phyloP scores from a whole-genome alignment of 2,797 vertebrate genomes.

The Phalloptychus januarius region DNA sequence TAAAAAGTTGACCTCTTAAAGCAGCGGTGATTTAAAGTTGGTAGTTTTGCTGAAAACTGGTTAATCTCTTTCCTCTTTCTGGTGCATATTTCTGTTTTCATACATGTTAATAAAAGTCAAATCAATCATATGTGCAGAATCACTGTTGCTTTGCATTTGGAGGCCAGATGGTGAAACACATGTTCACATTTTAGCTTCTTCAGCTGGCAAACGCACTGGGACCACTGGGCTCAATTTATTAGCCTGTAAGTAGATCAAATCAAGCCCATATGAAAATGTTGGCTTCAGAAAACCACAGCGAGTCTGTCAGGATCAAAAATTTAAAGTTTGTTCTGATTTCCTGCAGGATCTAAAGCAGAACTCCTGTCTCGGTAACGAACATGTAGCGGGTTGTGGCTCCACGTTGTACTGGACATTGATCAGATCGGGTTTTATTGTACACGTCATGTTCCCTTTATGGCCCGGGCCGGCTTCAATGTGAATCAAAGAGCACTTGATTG shows the following conservation, averaged over 20 bases:
- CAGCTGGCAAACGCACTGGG: conserved; percentile 31
- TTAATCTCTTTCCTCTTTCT: conserved; percentile 5
- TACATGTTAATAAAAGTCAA: conserved; percentile 30
- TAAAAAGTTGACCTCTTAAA: neutral
- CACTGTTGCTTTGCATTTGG: conserved; percentile 36
- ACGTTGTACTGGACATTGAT: conserved; percentile 55
- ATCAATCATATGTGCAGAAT: conserved; percentile 35
- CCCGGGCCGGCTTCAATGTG: conserved; percentile 4
- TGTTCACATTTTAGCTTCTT: conserved; percentile 17
- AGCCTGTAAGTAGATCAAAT: conserved; percentile 38
- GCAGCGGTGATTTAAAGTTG: neutral
- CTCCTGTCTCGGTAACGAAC: neutral
- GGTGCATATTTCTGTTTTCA: conserved; percentile 26
- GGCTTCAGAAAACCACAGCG: conserved; percentile 24
- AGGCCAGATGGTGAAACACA: conserved; percentile 39
- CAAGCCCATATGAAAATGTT: conserved; percentile 40
- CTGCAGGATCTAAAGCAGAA: neutral
- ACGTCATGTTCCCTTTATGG: conserved; percentile 31
- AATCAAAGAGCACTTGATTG: conserved; percentile 47
- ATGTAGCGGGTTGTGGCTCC: neutral
- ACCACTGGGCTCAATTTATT: conserved; percentile 40
- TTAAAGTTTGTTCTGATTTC: conserved; percentile 16
- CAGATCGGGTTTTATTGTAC: conserved; percentile 40
- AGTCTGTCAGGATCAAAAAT: neutral
- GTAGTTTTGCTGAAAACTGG: neutral